A percentile compares a stretch with the other conserved stretches of the same genome.
Evolutionary conservation across 2,797 vertebrate genomes (phyloP).

Genomic region (Smutsia gigantea): DNA sequence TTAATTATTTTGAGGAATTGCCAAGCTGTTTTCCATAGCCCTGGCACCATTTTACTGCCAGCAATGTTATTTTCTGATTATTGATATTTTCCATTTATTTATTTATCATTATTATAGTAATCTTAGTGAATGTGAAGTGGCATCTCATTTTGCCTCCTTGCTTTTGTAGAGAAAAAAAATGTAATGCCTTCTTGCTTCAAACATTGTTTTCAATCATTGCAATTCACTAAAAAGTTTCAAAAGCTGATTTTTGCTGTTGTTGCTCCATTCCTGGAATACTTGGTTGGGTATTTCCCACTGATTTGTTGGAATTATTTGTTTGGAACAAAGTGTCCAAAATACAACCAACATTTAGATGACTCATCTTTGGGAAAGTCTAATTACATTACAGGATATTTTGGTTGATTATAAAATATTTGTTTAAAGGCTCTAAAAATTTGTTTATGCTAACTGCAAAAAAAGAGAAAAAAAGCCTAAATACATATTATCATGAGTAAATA

Average conservation of each 20-base stretch:
- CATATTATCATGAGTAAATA: neutral
- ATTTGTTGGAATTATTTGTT: conserved; percentile 35
- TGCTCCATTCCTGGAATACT: conserved; percentile 1
- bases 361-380: conserved; percentile 25
- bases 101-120: neutral
- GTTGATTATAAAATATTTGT: conserved; percentile 41
- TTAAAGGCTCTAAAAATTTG: conserved; percentile 45
- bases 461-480: neutral
- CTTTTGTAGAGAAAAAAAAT: neutral
- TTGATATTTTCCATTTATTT: neutral
- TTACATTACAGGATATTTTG: conserved; percentile 10
- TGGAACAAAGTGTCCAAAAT: conserved; percentile 31
- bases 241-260: neutral
- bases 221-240: conserved; percentile 32
- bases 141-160: neutral
- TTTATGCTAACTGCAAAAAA: neutral
- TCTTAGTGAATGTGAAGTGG: neutral
- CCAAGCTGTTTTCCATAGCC: neutral
- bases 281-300: conserved; percentile 34
- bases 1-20: neutral
- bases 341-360: conserved; percentile 35
- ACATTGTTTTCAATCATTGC: neutral
- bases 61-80: neutral
- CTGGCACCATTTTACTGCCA: neutral
- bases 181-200: neutral